phyloP scores from a whole-genome alignment of 1,140 invertebrate species.

The Drosophila varians region DNA sequence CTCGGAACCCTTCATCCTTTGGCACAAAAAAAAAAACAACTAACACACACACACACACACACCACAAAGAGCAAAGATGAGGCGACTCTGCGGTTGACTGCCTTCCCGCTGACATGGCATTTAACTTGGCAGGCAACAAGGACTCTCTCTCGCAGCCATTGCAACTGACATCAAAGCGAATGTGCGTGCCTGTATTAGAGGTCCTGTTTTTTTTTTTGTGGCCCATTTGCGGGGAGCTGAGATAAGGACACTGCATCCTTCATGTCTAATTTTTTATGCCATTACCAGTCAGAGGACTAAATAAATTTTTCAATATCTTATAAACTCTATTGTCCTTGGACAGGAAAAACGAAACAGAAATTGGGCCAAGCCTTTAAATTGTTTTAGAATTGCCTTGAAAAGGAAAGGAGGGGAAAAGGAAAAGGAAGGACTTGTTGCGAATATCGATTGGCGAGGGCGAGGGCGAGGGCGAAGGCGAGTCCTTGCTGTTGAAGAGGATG shows the following conservation, averaged over 20 bases:
- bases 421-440: slow-evolving; percentile 65
- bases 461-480: no score
- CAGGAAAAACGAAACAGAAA: not conserved
- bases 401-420: not conserved
- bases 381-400: not conserved
- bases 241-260: slow-evolving; percentile 3
- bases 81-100: slow-evolving; percentile 24
- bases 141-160: slow-evolving; percentile 18
- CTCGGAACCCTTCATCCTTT: not conserved
- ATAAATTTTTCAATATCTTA: not conserved
- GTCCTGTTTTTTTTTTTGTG: not conserved
- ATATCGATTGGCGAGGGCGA: slow-evolving; percentile 74
- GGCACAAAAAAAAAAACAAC: not conserved
- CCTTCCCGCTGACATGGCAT: slow-evolving; percentile 31
- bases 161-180: slow-evolving; percentile 29
- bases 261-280: not conserved
- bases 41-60: not conserved
- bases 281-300: not conserved
- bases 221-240: not conserved
- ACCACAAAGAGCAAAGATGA: not conserved
- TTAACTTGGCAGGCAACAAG: slow-evolving; percentile 15
- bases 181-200: slow-evolving; percentile 6
- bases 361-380: not conserved
- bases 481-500: slow-evolving; percentile 11
- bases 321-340: not conserved